A percentile compares a stretch with the other conserved stretches of the same genome.
These are phyloP conservation scores for Aplochiton taeniatus DNA, from an alignment of 2,797 vertebrate genomes.

Conservation along the genomic window DNA sequence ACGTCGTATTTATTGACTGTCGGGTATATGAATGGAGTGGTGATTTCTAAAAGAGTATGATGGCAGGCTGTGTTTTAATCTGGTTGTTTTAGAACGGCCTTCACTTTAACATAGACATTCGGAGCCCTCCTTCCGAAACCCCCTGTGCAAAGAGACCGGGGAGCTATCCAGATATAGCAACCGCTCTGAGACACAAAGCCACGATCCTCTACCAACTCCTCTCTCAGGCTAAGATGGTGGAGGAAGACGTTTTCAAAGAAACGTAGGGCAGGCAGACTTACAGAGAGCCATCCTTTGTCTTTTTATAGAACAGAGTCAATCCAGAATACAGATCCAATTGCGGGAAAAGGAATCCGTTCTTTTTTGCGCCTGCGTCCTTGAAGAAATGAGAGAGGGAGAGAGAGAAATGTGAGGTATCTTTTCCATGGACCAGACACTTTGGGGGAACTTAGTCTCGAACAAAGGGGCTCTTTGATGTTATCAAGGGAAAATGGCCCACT, in stretches of 20 bases:
- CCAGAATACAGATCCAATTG: slow-evolving; percentile 75
- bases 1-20: no score
- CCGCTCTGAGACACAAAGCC: slow-evolving; percentile 20
- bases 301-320: slow-evolving; percentile 68
- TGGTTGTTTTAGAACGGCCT: no score
- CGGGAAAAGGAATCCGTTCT: slow-evolving; percentile 46
- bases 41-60: no score
- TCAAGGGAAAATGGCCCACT: slow-evolving; percentile 35
- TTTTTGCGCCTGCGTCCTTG: slow-evolving; percentile 64
- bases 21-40: no score
- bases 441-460: slow-evolving; percentile 35
- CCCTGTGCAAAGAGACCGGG: no score
- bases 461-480: slow-evolving; percentile 23
- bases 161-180: no score
- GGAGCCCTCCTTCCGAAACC: no score
- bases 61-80: no score
- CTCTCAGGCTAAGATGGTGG: slow-evolving; percentile 45
- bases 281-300: slow-evolving; percentile 58
- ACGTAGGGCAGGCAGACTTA: slow-evolving; percentile 67
- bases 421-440: slow-evolving; percentile 35
- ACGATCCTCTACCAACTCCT: slow-evolving; percentile 36
- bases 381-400: slow-evolving; percentile 31
- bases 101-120: no score
- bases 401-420: slow-evolving; percentile 29
- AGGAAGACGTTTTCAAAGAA: slow-evolving; percentile 50